Conservation (phyloP, 2,888 invertebrate genomes). For the Lathronympha strigana region DNA sequence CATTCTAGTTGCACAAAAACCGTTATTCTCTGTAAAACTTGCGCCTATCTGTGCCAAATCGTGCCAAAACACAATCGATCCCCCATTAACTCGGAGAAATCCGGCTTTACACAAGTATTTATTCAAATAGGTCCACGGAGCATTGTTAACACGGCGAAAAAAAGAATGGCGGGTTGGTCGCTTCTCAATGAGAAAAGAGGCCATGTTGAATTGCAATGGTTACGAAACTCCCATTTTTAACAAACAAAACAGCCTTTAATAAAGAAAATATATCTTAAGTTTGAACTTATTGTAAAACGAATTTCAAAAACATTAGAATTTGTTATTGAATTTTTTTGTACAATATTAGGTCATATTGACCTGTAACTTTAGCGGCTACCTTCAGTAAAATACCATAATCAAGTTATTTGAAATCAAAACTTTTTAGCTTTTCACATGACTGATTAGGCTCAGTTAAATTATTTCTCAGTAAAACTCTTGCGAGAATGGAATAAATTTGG, state of each 20-base stretch:
- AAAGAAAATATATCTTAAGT: too few relatives aligned
- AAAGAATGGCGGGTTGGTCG: neutral
- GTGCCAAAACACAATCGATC: too few relatives aligned
- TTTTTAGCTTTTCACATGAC: neutral
- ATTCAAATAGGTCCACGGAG: slow-evolving; percentile 40
- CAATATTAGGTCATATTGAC: neutral
- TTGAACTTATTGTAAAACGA: neutral
- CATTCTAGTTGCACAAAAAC: too few relatives aligned
- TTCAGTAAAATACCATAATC: neutral
- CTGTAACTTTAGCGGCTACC: neutral
- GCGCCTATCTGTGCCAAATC: too few relatives aligned
- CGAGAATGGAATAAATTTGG: neutral
- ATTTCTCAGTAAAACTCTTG: neutral
- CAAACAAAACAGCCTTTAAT: too few relatives aligned
- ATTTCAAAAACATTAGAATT: neutral
- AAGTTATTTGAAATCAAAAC: neutral
- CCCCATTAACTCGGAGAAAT: neutral
- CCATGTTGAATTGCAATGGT: too few relatives aligned
- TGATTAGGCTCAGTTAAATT: neutral
- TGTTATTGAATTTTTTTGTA: neutral
- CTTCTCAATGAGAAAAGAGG: too few relatives aligned
- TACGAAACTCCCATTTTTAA: too few relatives aligned
- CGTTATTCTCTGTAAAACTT: too few relatives aligned
- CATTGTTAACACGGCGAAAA: slow-evolving; percentile 18
- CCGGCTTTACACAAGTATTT: slow-evolving; percentile 38